Conservation (phyloP, 2,888 invertebrate species). For the Fissipunctia ypsillon region DNA sequence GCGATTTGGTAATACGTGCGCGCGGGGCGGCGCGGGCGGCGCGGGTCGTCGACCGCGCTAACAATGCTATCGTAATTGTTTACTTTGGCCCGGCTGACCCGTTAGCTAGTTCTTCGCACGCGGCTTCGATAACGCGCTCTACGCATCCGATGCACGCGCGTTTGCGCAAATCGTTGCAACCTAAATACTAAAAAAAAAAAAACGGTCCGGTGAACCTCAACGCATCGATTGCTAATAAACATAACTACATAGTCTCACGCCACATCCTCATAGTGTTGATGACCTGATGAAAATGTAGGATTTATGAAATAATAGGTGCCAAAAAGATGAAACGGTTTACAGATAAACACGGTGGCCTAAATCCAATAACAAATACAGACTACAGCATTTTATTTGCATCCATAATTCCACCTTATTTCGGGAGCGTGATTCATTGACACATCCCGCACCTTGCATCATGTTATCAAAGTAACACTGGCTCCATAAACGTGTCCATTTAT, state of each 20-base stretch:
- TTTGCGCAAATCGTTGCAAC: slow-evolving; percentile 81
- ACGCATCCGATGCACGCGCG: slow-evolving; percentile 74
- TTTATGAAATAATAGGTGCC: slow-evolving; percentile 42
- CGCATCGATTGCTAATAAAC: slow-evolving; percentile 56
- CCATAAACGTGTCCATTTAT: slow-evolving; percentile 53
- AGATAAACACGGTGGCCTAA: slow-evolving; percentile 30
- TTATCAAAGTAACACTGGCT: slow-evolving; percentile 39
- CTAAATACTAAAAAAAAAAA: slow-evolving; percentile 80
- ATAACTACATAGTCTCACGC: slow-evolving; percentile 64
- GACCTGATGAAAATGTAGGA: slow-evolving; percentile 59
- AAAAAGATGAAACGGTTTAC: slow-evolving; percentile 36
- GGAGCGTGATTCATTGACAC: slow-evolving; percentile 42
- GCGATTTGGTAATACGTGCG: slow-evolving; percentile 74
- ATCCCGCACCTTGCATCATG: slow-evolving; percentile 36
- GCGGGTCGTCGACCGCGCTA: slow-evolving; percentile 77
- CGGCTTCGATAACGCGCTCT: slow-evolving; percentile 65
- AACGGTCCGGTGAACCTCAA: slow-evolving; percentile 72
- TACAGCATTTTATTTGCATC: slow-evolving; percentile 40
- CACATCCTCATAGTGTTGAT: slow-evolving; percentile 56
- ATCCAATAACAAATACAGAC: slow-evolving; percentile 40
- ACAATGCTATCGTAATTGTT: slow-evolving; percentile 88
- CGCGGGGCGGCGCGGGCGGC: slow-evolving; percentile 58
- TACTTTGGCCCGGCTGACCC: slow-evolving; percentile 83
- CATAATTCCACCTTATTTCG: slow-evolving; percentile 49
- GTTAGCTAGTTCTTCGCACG: slow-evolving; percentile 73